Base-by-base conservation (phyloP, 2,797 vertebrate genomes). In the Karalla daura region DNA sequence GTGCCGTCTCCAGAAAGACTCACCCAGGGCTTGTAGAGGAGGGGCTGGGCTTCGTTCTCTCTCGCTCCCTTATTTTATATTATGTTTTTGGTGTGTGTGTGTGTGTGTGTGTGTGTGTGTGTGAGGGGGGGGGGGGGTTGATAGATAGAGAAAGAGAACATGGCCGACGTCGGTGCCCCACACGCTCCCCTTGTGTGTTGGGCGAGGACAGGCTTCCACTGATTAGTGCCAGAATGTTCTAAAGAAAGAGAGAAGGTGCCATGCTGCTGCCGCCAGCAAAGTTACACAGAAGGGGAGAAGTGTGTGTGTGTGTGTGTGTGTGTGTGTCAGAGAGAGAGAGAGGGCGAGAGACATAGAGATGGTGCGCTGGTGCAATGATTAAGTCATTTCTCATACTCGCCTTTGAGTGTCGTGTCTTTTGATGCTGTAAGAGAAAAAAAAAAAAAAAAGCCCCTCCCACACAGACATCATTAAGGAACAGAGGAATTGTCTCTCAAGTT, bases 391-490 rank as follows among this genome's bases (percentile, higher is more conserved):
- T 76, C 62, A 55, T 52, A 58, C 75, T 89, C 32, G 81, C 78
- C 84, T 87, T 83, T 85, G 81, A 86, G 76, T 85, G 79, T 70
- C 74, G 63, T 63, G 61, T 86, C 83, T 90, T n/a, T 90, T 88
- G 88, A 88, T 85, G 84, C 63, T 72, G 60, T 37, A 44, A 36
- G 51, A 62, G n/a, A n/a, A n/a, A n/a, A n/a, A n/a, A n/a, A n/a
- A n/a, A n/a, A n/a, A 49, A 43, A 66, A 53, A 39, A 40, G 81
- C 63, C 67, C 79, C 81, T 85, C 84, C 86, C 78, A 88, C 82
- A 80, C 82, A 85, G 70, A 81, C 84, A 84, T 89, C 87, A 87
- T 91, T 89, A 90, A 86, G 68, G 75, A 88, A 87, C 76, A 81
- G 76, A 85, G 67, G 80, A 76, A 70, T 77, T 77, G 84, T 89